Evolutionary conservation across 2,888 invertebrate genomes (phyloP).

Genomic region (Metellina segmentata): DNA sequence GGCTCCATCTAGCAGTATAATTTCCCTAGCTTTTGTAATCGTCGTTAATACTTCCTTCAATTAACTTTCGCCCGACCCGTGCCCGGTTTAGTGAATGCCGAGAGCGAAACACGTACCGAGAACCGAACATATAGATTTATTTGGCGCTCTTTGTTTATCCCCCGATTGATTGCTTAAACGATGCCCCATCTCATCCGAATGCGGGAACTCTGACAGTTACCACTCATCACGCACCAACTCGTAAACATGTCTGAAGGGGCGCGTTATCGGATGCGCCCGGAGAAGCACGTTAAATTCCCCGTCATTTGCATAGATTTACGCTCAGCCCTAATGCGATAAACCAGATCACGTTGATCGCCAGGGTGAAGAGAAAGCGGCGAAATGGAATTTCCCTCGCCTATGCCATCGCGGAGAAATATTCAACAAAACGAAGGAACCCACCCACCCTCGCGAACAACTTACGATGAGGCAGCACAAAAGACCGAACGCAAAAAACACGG

Average conservation of each 20-base stretch:
- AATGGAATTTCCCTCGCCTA: not conserved
- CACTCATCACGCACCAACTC: conserved; percentile 29
- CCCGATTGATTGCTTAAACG: not conserved
- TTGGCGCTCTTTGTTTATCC: not conserved
- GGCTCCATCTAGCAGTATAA: too few species aligned
- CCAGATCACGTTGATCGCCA: not conserved
- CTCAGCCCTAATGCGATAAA: conserved; percentile 10
- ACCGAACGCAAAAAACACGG: too few species aligned
- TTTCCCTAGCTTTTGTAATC: too few species aligned
- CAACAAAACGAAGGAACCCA: too few species aligned
- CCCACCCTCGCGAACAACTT: too few species aligned
- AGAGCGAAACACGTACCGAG: too few species aligned
- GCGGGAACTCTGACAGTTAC: conserved; percentile 32
- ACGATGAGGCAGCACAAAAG: too few species aligned
- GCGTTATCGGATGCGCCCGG: conserved; percentile 30
- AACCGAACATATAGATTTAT: not conserved
- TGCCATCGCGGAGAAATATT: not conserved
- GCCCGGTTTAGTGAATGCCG: not conserved
- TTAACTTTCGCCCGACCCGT: not conserved
- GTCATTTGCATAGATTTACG: conserved; percentile 56
- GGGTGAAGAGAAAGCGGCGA: not conserved
- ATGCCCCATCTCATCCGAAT: conserved; percentile 10
- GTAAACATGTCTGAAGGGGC: conserved; percentile 32
- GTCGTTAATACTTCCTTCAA: not conserved
- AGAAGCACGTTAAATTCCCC: conserved; percentile 36